Percentiles rank a stretch among this genome's conserved stretches.
Evolutionary conservation across 2,797 vertebrate genomes (phyloP).

Genomic region (Apogon talboti): DNA sequence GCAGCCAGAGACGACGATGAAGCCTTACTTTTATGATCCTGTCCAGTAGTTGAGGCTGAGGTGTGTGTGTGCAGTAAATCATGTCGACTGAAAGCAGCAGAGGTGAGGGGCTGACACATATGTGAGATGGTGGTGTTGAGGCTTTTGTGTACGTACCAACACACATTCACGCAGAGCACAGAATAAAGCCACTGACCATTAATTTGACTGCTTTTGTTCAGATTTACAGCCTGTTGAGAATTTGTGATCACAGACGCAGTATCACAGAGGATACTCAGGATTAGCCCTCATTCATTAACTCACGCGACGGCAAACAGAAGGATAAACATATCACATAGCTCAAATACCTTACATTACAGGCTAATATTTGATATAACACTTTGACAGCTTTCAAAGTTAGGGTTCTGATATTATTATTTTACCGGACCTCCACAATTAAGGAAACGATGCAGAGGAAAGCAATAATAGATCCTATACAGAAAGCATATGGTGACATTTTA

Average conservation of each 20-base stretch:
- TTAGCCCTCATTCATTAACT: constrained; percentile 12
- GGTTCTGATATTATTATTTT: no score
- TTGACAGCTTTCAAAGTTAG: no score
- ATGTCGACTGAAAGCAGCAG: constrained; percentile 49
- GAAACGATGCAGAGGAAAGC: no score
- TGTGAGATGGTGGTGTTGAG: constrained; percentile 23
- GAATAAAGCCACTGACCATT: constrained; percentile 60
- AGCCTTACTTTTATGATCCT: constrained; percentile 70
- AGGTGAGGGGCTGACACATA: constrained; percentile 33
- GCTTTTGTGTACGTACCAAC: constrained; percentile 18
- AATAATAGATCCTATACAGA: no score
- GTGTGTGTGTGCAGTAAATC: constrained; percentile 61
- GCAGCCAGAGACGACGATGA: constrained; percentile 50
- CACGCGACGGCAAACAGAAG: constrained; percentile 2
- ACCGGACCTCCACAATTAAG: no score
- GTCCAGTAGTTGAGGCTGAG: constrained; percentile 47
- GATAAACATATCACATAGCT: constrained; percentile 8
- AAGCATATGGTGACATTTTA: no score
- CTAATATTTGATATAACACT: no score
- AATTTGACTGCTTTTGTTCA: constrained; percentile 67
- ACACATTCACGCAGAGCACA: constrained; percentile 29
- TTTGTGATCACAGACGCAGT: constrained; percentile 51
- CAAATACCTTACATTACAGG: neutral
- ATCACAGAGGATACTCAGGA: constrained; percentile 50
- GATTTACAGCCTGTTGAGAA: constrained; percentile 62